Conservation (phyloP, 2,113 vertebrate species). For the Protomyctophum bolini region DNA sequence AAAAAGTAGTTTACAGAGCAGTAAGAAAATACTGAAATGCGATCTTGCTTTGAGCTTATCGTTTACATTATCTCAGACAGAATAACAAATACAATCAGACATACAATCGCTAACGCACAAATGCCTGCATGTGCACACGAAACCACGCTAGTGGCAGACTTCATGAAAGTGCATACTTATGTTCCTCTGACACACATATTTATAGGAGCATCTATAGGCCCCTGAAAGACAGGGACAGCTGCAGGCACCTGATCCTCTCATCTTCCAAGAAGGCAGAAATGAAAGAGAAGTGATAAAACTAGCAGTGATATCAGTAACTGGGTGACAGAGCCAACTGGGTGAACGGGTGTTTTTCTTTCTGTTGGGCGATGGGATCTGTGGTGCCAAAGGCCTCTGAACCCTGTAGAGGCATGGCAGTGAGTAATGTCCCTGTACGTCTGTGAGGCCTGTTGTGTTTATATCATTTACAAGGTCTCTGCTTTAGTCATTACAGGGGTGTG, state of each 20-base stretch:
- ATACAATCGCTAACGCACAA: not conserved
- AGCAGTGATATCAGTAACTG: constrained; percentile 57
- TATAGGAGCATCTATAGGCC: not conserved
- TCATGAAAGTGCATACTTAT: not conserved
- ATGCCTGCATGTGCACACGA: not conserved
- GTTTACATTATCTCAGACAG: constrained; percentile 7
- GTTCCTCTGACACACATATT: constrained; percentile 4
- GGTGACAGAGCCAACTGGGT: constrained; percentile 42
- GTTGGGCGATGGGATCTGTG: constrained; percentile 28
- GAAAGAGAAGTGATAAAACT: constrained; percentile 48
- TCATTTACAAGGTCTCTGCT: constrained; percentile 87
- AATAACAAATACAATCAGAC: constrained; percentile 9
- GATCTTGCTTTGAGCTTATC: constrained; percentile 72
- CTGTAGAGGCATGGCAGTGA: constrained; percentile 83
- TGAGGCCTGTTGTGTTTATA: constrained; percentile 76
- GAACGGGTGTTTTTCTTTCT: constrained; percentile 49
- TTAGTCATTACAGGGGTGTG: constrained; percentile 91
- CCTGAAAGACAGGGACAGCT: constrained; percentile 67
- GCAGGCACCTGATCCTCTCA: constrained; percentile 61
- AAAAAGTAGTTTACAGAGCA: constrained; percentile 76
- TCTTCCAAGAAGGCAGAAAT: constrained; percentile 22
- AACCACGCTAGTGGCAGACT: not conserved
- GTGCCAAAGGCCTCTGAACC: constrained; percentile 55
- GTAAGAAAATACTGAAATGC: constrained; percentile 82
- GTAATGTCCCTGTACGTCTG: constrained; percentile 84